Conservation (phyloP, 2,888 invertebrate genomes). For the Cataglyphis cursor region DNA sequence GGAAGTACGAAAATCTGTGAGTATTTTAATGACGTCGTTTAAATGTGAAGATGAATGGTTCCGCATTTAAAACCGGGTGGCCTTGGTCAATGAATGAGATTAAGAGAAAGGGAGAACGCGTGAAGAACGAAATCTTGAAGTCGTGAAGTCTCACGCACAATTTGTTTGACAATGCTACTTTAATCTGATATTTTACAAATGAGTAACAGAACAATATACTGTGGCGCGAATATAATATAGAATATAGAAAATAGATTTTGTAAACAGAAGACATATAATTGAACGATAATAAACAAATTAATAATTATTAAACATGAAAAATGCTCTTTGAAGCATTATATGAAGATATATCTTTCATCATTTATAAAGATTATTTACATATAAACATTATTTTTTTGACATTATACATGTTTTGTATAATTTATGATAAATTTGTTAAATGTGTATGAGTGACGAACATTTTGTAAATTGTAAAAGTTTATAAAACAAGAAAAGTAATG, state of each 20-base stretch:
- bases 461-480: not conserved
- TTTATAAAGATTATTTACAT: not conserved
- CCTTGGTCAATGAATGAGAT: constrained; percentile 64
- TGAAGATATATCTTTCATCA: not conserved
- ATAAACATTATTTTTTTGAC: not conserved
- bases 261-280: not conserved
- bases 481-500: constrained; percentile 1
- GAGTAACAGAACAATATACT: not conserved
- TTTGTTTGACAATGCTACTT: not conserved
- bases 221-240: not conserved
- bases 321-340: not conserved
- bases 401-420: not conserved
- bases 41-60: constrained; percentile 55
- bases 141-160: constrained; percentile 34
- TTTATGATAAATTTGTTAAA: not conserved
- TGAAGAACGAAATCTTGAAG: constrained; percentile 48
- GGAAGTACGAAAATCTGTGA: constrained; percentile 62
- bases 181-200: constrained; percentile 21
- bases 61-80: constrained; percentile 69
- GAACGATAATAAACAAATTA: not conserved
- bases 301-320: not conserved
- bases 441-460: not conserved
- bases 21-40: constrained; percentile 62
- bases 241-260: constrained; percentile 6
- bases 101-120: constrained; percentile 51